Percentiles rank a stretch among this genome's conserved stretches.
These are phyloP conservation scores for Caretta caretta DNA, from an alignment of 2,113 vertebrate species.

Conservation along the genomic window DNA sequence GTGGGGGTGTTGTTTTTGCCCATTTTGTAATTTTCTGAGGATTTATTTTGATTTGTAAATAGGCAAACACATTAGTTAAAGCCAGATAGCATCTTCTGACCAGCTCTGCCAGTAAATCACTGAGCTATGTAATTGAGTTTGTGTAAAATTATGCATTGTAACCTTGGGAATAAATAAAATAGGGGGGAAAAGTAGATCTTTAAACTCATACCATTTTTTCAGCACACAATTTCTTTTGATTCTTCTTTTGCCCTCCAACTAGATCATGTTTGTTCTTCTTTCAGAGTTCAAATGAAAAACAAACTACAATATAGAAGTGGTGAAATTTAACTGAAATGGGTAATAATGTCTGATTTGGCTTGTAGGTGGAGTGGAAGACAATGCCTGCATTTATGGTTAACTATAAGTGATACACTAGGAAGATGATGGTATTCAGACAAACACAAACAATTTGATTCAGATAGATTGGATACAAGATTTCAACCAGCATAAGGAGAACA, in stretches of 20 bases:
- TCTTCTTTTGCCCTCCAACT: background rate
- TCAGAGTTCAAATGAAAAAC: background rate
- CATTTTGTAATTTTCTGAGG: slow-evolving; percentile 55
- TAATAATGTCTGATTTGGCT: slow-evolving; percentile 54
- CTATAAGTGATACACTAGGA: background rate
- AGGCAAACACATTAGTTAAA: slow-evolving; percentile 59
- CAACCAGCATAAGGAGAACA: slow-evolving; percentile 51
- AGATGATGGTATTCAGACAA: slow-evolving; percentile 14
- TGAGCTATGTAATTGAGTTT: slow-evolving; percentile 79
- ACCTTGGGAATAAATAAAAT: slow-evolving; percentile 59
- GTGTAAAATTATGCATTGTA: slow-evolving; percentile 59
- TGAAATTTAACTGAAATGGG: background rate
- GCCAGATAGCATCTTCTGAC: slow-evolving; percentile 72
- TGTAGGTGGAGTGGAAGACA: slow-evolving; percentile 26
- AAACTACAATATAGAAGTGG: background rate
- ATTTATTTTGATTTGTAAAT: slow-evolving; percentile 70
- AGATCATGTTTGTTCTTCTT: background rate
- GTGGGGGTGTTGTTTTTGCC: background rate
- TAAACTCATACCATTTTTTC: background rate
- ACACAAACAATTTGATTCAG: slow-evolving; percentile 25
- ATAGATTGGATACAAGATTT: slow-evolving; percentile 30
- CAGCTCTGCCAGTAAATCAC: slow-evolving; percentile 76
- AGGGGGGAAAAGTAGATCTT: slow-evolving; percentile 28
- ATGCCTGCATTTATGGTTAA: background rate
- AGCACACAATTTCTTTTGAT: background rate